phyloP scores from a whole-genome alignment of 2,113 vertebrate genomes.

The Ardeotis arabs region DNA sequence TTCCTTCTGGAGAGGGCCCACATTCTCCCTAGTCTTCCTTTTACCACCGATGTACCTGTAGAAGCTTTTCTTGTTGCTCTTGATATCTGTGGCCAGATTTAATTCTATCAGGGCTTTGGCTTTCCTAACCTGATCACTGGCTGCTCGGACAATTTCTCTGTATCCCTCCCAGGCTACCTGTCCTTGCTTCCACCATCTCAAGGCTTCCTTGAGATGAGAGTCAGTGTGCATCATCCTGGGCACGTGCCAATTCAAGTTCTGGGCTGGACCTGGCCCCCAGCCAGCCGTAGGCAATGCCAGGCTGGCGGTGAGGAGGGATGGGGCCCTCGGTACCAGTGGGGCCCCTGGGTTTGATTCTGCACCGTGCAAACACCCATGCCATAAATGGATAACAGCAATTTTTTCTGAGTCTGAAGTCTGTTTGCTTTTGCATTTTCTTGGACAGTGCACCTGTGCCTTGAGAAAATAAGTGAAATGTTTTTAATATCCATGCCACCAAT shows the following conservation, averaged over 20 bases:
- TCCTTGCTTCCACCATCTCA: no score
- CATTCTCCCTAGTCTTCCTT: no score
- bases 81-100: no score
- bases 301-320: background rate
- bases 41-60: no score
- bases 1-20: no score
- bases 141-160: no score
- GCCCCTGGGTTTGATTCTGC: background rate
- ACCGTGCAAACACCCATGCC: background rate
- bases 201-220: background rate
- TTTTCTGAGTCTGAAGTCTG: background rate
- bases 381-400: background rate
- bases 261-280: background rate
- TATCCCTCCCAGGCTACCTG: no score
- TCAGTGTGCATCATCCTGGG: background rate
- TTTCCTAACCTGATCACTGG: no score
- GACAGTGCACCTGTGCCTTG: background rate
- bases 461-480: background rate
- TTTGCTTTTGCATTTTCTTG: constrained; percentile 46
- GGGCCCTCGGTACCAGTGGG: accelerated
- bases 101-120: no score
- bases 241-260: background rate
- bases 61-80: no score
- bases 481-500: background rate
- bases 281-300: background rate